Conservation (phyloP, 92 coral and sea anemone genomes). For the Montipora capitata region DNA sequence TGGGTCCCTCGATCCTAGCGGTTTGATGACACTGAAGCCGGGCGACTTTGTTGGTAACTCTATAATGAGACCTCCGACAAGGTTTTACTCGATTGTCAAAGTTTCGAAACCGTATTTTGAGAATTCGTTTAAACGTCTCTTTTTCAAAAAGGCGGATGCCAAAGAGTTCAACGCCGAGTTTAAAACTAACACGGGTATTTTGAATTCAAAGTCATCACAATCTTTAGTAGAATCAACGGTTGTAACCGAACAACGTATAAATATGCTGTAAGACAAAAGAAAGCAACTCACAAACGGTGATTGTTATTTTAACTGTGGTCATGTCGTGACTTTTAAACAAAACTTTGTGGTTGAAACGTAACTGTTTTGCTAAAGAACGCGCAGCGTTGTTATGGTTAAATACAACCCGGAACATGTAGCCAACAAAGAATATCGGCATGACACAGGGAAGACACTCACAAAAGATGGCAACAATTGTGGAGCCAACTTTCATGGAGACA, state of each 20-base stretch:
- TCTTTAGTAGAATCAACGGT: neutral
- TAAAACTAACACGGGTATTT: constrained; percentile 29
- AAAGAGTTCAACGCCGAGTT: constrained; percentile 23
- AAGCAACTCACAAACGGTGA: neutral
- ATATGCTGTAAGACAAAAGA: neutral
- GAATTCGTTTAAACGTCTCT: neutral
- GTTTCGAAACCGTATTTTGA: neutral
- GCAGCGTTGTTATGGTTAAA: neutral
- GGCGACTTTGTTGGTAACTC: too few species aligned
- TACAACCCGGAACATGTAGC: neutral
- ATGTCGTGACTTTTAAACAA: neutral
- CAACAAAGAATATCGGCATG: neutral
- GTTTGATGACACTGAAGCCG: too few species aligned
- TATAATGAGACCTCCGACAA: too few species aligned
- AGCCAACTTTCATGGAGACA: neutral
- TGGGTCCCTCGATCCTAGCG: too few species aligned
- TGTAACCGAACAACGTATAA: neutral
- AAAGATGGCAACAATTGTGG: neutral
- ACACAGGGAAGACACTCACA: constrained; percentile 12
- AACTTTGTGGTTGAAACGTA: constrained; percentile 25
- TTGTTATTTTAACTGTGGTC: neutral
- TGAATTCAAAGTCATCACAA: neutral
- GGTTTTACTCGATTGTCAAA: too few species aligned
- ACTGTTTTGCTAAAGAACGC: constrained; percentile 4
- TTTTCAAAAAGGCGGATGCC: constrained; percentile 16